Evolutionary conservation across 2,797 vertebrate species (phyloP).

Genomic region (Hozukius guyotensis): DNA sequence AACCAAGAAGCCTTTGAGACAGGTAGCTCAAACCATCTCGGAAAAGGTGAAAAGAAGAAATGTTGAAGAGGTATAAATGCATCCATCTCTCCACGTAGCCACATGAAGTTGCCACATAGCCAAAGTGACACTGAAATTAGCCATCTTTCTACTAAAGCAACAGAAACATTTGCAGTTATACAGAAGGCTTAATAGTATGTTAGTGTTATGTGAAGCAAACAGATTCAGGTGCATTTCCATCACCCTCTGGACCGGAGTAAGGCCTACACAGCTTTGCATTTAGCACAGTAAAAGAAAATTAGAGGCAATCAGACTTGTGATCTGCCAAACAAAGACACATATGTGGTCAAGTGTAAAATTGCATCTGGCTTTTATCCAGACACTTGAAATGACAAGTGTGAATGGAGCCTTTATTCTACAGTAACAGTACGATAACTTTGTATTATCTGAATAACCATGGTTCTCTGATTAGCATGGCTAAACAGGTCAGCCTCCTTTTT

Average conservation of each 20-base stretch:
- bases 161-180: not conserved
- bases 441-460: not conserved
- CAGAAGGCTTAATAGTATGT: not conserved
- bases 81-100: not conserved
- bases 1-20: not conserved
- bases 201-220: not conserved
- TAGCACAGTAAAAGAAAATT: not conserved
- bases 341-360: not conserved
- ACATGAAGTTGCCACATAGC: not conserved
- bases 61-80: not conserved
- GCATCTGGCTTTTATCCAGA: not conserved
- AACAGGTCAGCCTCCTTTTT: constrained; percentile 6
- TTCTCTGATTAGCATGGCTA: not conserved
- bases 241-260: not conserved
- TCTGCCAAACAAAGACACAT: not conserved
- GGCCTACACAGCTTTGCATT: not conserved
- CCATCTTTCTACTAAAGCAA: not conserved
- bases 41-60: not conserved
- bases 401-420: not conserved
- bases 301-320: not conserved
- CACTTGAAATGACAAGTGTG: not conserved
- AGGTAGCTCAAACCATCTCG: not conserved
- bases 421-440: not conserved
- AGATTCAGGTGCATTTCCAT: not conserved
- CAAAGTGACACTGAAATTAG: not conserved